Evolutionary conservation across 2,888 invertebrate species (phyloP).

Genomic region (Harpagoxenus sublaevis): DNA sequence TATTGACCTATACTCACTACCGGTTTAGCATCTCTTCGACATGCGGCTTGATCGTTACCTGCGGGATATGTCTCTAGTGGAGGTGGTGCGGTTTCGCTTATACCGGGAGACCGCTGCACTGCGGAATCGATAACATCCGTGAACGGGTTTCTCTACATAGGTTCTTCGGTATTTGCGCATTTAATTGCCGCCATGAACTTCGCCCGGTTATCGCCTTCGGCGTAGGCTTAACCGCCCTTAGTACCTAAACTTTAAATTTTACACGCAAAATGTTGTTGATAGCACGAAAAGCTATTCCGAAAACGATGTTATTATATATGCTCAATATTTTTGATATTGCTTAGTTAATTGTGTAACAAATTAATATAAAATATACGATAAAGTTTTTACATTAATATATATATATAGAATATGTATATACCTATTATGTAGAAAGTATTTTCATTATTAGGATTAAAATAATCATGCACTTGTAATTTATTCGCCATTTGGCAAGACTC

Average conservation of each 20-base stretch:
- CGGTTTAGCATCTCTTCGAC: conserved; percentile 58
- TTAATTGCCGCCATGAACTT: conserved; percentile 47
- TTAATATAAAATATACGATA: background rate
- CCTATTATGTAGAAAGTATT: background rate
- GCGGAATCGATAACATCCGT: conserved; percentile 48
- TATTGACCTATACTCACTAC: conserved; percentile 44
- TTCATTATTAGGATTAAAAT: background rate
- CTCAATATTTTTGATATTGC: background rate
- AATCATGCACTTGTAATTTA: background rate
- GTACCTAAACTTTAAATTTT: conserved; percentile 37
- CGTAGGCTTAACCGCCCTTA: conserved; percentile 6
- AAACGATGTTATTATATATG: background rate
- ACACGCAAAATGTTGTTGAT: background rate
- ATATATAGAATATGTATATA: too few relatives aligned
- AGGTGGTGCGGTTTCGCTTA: conserved; percentile 46
- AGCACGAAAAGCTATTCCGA: background rate
- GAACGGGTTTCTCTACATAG: conserved; percentile 16
- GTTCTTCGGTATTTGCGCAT: conserved; percentile 53
- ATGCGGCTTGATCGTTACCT: conserved; percentile 38
- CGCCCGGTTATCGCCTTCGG: conserved; percentile 42
- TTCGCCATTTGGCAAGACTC: background rate
- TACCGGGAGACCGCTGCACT: conserved; percentile 26
- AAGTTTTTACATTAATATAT: background rate
- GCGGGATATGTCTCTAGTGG: conserved; percentile 11
- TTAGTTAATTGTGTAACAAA: background rate